Evolutionary conservation across 2,888 invertebrate species (phyloP).

Genomic region (Temnothorax rugatulus): DNA sequence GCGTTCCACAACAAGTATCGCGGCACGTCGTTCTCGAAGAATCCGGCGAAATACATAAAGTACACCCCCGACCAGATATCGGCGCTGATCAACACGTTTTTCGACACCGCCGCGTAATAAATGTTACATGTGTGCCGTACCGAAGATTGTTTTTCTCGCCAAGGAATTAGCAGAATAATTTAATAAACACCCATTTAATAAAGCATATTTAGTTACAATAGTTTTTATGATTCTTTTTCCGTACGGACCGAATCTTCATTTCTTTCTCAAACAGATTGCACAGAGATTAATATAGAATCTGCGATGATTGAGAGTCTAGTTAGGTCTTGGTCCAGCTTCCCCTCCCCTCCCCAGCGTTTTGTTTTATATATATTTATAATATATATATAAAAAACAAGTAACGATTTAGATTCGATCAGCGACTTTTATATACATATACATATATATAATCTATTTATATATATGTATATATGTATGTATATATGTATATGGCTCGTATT

Average conservation of each 20-base stretch:
- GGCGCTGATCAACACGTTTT: constrained; percentile 94
- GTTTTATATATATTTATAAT: constrained; percentile 77
- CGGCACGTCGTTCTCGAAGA: constrained; percentile 94
- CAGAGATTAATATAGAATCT: constrained; percentile 68
- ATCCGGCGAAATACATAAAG: constrained; percentile 97
- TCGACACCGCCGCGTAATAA: constrained; percentile 93
- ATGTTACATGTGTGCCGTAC: constrained; percentile 30
- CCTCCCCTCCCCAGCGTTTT: constrained; percentile 1
- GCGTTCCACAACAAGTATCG: constrained; percentile 93
- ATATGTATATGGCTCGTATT: constrained; percentile 28
- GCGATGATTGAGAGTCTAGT: constrained; percentile 71
- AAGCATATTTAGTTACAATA: constrained; percentile 86
- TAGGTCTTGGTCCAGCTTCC: constrained; percentile 79
- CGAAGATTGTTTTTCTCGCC: constrained; percentile 35
- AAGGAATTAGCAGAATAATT: constrained; percentile 69
- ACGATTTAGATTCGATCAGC: constrained; percentile 81
- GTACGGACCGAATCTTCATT: constrained; percentile 72
- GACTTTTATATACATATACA: constrained; percentile 65
- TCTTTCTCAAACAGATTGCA: constrained; percentile 71
- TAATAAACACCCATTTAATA: constrained; percentile 86
- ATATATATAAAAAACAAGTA: constrained; percentile 83
- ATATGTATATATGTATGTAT: constrained; percentile 27
- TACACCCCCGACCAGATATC: constrained; percentile 95
- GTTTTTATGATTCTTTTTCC: constrained; percentile 76
- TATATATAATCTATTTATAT: constrained; percentile 15